phyloP scores from a whole-genome alignment of 2,888 invertebrate species.

The Rhopalosiphum nymphaeae region DNA sequence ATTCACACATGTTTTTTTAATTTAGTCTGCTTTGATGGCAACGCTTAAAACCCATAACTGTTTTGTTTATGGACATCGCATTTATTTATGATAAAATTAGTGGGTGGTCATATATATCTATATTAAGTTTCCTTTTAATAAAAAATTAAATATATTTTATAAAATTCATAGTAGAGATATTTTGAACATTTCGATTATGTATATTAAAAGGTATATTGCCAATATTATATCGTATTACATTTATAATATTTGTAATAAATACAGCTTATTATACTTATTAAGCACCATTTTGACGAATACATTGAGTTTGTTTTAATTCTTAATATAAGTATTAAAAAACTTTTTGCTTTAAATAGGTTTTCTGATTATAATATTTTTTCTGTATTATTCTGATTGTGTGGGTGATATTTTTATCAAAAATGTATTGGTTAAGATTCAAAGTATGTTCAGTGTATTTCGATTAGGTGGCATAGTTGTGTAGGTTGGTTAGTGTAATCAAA shows the following conservation, averaged over 20 bases:
- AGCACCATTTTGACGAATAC: neutral
- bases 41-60: neutral
- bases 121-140: neutral
- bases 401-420: neutral
- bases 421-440: neutral
- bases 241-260: neutral
- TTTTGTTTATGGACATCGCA: conserved; percentile 18
- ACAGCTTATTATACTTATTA: neutral
- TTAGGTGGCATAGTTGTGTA: neutral
- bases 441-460: neutral
- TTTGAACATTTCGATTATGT: neutral
- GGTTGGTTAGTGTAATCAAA: neutral
- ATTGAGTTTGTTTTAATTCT: neutral
- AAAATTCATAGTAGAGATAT: neutral
- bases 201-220: neutral
- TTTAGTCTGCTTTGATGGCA: neutral
- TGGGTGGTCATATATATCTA: neutral
- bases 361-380: neutral
- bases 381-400: neutral
- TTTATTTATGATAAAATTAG: conserved; percentile 10
- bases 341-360: neutral
- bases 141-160: neutral
- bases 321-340: neutral
- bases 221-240: neutral
- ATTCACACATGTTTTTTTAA: conserved; percentile 43